Base-by-base conservation (phyloP, 1,140 invertebrate species). In the Steinernema khuongi region DNA sequence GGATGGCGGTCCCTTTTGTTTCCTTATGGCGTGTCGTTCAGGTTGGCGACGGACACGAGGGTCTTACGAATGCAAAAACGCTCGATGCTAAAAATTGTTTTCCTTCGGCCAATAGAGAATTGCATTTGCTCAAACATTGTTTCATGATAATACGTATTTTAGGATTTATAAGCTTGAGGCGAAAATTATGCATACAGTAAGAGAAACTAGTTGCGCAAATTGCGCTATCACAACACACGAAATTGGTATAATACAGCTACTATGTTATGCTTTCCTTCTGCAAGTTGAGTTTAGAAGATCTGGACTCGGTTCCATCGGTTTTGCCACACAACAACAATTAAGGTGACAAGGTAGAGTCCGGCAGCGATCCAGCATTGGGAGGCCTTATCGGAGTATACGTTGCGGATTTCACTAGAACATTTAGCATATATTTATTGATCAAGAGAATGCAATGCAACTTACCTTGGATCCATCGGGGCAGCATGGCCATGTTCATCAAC, bases 281-380 rank as follows among this genome's bases (percentile, higher is more conserved):
- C 66, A 67, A 7, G 7, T 7, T 67, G 22, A 70, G 17, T 28
- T 79, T 60, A 81, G 36, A 81, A 81, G 36, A 81, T 71, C 36
- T 76, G 72, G 19, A 71, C 60, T 28, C 77, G 78, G 74, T 84
- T 84, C 66, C 73, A 84, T 32, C 75, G 77, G 68, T 84, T 85
- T 43, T 84, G 83, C 83, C 82, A 85, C 72, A 84, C 81, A 28
- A 85, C 83, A 18, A 81, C 71, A 32, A 84, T 80, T 32, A 84
- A 70, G 19, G 83, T 84, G 14, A 84, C 79, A 4, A 82, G 26
- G 66, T 84, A 84, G 72, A 84, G 81, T 26, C 83, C 83, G 19
- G 83, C 83, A n/a, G 83, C 83, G 44, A 84, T 84, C 83, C 83
- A 84, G 41, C 83, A 84, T 74, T 84, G 83, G 18, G 68, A 73